Evolutionary conservation across 2,113 vertebrate genomes (phyloP).

Genomic region (Cygnus atratus): DNA sequence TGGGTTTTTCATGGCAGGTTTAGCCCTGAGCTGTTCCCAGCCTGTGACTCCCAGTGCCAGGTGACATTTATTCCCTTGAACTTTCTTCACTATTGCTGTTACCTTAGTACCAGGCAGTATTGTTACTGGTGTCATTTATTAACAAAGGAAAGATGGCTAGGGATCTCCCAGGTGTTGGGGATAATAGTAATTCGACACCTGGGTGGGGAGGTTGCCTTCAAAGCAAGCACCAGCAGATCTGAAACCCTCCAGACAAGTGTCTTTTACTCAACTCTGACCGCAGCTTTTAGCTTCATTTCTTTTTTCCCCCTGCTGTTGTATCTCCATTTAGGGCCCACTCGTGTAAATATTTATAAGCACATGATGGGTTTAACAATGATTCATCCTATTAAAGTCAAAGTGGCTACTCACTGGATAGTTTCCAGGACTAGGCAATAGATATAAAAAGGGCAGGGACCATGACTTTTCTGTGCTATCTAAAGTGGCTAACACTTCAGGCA

Average conservation of each 20-base stretch:
- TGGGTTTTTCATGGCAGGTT: background rate
- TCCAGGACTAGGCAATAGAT: slow-evolving; percentile 66
- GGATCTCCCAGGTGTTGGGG: background rate
- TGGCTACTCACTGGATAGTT: slow-evolving; percentile 56
- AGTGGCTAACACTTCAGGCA: slow-evolving; percentile 51
- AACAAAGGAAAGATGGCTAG: background rate
- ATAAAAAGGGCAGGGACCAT: slow-evolving; percentile 61
- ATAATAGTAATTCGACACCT: background rate
- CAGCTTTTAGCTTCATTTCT: background rate
- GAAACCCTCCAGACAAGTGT: background rate
- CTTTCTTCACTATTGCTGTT: background rate
- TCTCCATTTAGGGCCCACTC: slow-evolving; percentile 35
- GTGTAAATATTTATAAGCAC: slow-evolving; percentile 52
- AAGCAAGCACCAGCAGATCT: background rate
- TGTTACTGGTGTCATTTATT: background rate
- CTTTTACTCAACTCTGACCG: background rate
- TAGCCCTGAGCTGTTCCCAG: background rate
- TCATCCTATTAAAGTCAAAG: slow-evolving; percentile 64
- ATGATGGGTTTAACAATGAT: slow-evolving; percentile 38
- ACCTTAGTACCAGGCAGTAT: background rate
- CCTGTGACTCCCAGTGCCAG: background rate
- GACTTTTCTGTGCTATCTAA: slow-evolving; percentile 50
- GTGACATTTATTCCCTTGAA: background rate
- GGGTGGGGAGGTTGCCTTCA: background rate
- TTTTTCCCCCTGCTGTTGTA: background rate